These are phyloP conservation scores for Pelosia muscerda DNA, from an alignment of 2,888 invertebrate species.

Conservation along the genomic window DNA sequence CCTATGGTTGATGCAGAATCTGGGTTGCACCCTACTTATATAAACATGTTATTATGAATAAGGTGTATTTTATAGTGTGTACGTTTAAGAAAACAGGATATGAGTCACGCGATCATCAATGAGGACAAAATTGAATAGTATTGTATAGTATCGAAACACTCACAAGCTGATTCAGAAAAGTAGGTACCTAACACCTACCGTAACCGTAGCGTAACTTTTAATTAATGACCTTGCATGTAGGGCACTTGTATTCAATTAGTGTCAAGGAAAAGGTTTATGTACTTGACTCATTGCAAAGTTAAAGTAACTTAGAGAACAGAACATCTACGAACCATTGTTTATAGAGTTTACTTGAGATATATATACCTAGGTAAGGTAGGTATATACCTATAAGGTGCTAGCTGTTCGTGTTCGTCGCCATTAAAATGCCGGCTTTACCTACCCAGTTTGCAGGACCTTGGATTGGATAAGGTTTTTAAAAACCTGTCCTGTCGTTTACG, in stretches of 20 bases:
- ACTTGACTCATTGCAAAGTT: conserved; percentile 29
- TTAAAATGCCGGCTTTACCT: background rate
- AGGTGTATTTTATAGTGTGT: conserved; percentile 21
- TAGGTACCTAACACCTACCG: conserved; percentile 22
- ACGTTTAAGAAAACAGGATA: conserved; percentile 31
- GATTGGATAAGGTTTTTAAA: background rate
- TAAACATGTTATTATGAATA: conserved; percentile 17
- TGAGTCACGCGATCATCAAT: conserved; percentile 37
- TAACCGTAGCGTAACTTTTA: conserved; percentile 20
- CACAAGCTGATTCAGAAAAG: conserved; percentile 36
- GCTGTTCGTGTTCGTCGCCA: background rate
- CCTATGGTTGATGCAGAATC: background rate
- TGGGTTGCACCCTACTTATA: conserved; percentile 13
- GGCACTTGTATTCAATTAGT: conserved; percentile 29
- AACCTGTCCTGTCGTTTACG: background rate
- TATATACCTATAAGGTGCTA: background rate
- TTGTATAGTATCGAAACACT: conserved; percentile 10
- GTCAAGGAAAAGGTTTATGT: conserved; percentile 40
- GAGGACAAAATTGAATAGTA: conserved; percentile 26
- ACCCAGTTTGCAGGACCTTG: background rate
- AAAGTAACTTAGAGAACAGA: background rate
- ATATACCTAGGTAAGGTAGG: background rate
- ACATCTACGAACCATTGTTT: background rate
- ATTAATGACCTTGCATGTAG: conserved; percentile 32
- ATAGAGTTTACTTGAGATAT: background rate